Evolutionary conservation across 2,797 vertebrate species (phyloP), one percentile per base, ranked within the genome.

Genomic region (Pseudochirops corinnae): DNA sequence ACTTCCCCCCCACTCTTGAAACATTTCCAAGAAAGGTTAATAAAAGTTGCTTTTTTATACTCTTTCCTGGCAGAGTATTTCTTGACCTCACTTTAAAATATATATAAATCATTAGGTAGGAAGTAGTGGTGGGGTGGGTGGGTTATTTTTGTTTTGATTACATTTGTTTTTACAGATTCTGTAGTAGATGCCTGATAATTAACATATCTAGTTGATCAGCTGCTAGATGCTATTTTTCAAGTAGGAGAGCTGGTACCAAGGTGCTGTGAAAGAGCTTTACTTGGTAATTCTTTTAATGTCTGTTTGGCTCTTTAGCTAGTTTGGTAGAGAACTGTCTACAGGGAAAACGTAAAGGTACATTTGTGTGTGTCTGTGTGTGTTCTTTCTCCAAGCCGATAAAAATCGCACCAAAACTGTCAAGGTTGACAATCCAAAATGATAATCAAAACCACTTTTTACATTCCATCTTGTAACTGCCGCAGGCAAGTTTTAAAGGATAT

Each of bases 391-490:
- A 97, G 97, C 62, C 95, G 98, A 96, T 98, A 98, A 98, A 96
- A 99, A 98, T 98, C 96, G 98, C 98, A 97, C 98, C 98, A 98
- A 99, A 98, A 99, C 98, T 99, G 98, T 98, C 98, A 99, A 99
- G 98, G 98, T 97, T 99, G 99, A 98, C 98, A 99, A 98, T 98
- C 98, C 98, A 99, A 99, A 99, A 99, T 60, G 98, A 98, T 99
- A 99, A 99, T 99, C 99, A 99, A 99, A 99, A 99, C 98, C 97
- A 98, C 98, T 98, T 99, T 98, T 99, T 98, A 98, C 98, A 98
- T 98, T 98, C 97, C 62, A 98, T 98, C 98, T 99, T 99, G 98
- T 99, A 99, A 99, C 96, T 98, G 99, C 98, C 98, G 28, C 97
- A 98, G 99, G 99, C 99, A 98, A 99, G 98, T 99, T 98, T 98